Conservation (phyloP, 2,888 invertebrate species). For the Eremobia ochroleuca region DNA sequence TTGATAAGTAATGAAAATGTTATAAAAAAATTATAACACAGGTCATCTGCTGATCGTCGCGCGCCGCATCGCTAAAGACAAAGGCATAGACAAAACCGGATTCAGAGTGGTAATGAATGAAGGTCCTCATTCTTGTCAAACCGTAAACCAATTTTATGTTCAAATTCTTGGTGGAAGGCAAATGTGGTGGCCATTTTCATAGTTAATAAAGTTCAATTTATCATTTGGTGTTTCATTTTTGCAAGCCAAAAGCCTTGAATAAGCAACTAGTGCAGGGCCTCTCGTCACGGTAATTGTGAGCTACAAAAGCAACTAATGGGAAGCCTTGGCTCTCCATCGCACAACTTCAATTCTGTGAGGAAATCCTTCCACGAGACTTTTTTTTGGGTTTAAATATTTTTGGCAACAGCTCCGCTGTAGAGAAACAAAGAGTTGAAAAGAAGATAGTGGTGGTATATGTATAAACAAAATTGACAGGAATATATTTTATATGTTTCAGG, state of each 20-base stretch:
- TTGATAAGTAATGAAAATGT: neutral
- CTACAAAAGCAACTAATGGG: neutral
- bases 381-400: neutral
- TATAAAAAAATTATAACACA: constrained; percentile 44
- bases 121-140: constrained; percentile 95
- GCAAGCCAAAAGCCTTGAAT: no score
- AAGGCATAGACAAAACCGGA: constrained; percentile 92
- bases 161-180: constrained; percentile 97
- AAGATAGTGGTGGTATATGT: neutral
- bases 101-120: constrained; percentile 97
- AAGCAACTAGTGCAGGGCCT: no score
- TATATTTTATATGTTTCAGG: constrained; percentile 83
- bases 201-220: constrained; percentile 47
- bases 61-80: constrained; percentile 93
- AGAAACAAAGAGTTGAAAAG: neutral
- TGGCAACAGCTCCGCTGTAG: neutral
- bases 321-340: neutral
- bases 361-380: neutral
- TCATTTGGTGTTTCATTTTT: constrained; percentile 25
- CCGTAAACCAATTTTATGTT: constrained; percentile 96
- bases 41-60: constrained; percentile 95
- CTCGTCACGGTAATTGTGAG: neutral
- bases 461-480: neutral
- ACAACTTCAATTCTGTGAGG: neutral
- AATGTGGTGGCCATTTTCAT: constrained; percentile 94